These are phyloP conservation scores for Phrynosoma blainvillii DNA, from an alignment of 2,113 vertebrate species.

Conservation along the genomic window DNA sequence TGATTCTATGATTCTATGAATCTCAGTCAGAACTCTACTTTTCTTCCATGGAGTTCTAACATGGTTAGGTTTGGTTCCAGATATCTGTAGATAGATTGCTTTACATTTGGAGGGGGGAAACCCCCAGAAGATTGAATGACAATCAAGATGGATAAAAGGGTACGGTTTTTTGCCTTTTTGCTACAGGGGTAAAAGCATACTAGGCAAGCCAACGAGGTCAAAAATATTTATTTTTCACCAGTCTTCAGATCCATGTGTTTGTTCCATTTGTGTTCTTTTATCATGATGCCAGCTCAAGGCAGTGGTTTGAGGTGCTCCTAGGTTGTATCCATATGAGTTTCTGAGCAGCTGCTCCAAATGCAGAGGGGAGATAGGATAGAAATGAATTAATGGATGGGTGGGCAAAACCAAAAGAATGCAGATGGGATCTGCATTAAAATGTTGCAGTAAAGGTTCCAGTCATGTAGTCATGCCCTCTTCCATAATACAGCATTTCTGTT, in stretches of 20 bases:
- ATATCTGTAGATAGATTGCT: not conserved
- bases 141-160: not conserved
- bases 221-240: rapidly evolving
- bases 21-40: not conserved
- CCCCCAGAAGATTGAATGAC: not conserved
- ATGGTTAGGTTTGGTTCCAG: not conserved
- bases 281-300: rapidly evolving
- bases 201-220: not conserved
- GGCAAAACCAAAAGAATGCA: not conserved
- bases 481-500: not conserved
- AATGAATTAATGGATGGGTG: too few relatives aligned
- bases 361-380: not conserved
- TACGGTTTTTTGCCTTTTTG: not conserved
- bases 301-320: not conserved
- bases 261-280: rapidly evolving
- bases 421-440: too few relatives aligned
- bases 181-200: not conserved
- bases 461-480: not conserved
- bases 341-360: not conserved
- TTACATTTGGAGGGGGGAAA: not conserved
- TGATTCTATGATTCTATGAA: too few relatives aligned
- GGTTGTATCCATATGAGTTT: not conserved
- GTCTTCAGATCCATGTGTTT: rapidly evolving
- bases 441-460: not conserved
- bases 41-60: rapidly evolving